Evolutionary conservation across 2,113 vertebrate genomes (phyloP).

Genomic region (Anguilla rostrata): DNA sequence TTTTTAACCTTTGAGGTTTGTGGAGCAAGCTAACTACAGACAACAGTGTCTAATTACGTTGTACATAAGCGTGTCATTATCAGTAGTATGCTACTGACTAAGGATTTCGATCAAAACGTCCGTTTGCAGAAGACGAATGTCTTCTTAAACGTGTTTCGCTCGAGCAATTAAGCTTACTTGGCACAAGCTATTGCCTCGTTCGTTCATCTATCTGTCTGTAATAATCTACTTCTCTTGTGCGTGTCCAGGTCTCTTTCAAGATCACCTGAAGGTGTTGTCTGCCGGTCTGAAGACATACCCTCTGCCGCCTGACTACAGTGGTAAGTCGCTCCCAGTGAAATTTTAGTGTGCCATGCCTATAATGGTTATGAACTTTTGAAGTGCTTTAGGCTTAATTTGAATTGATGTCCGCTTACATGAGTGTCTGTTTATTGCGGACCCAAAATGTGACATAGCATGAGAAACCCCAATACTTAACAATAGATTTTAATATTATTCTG

Average conservation of each 20-base stretch:
- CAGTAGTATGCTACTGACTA: too few species aligned
- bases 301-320: conserved; percentile 77
- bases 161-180: too few species aligned
- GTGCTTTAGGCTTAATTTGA: too few species aligned
- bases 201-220: not conserved
- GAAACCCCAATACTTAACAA: not conserved
- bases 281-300: conserved; percentile 76
- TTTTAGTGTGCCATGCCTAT: too few species aligned
- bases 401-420: too few species aligned
- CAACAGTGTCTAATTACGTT: too few species aligned
- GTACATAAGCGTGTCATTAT: too few species aligned
- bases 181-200: not conserved
- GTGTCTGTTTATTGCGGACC: not conserved
- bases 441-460: not conserved
- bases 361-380: too few species aligned
- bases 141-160: not conserved
- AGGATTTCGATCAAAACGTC: too few species aligned
- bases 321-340: conserved; percentile 58
- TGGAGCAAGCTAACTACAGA: not conserved
- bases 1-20: not conserved
- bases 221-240: not conserved
- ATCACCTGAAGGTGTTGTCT: conserved; percentile 51
- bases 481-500: not conserved
- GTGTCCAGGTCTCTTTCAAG: conserved; percentile 52
- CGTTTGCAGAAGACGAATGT: too few species aligned